A percentile compares a stretch with the other conserved stretches of the same genome.
Evolutionary conservation across 2,888 invertebrate species (phyloP).

Genomic region (Gastracanthus pulcherrimus): DNA sequence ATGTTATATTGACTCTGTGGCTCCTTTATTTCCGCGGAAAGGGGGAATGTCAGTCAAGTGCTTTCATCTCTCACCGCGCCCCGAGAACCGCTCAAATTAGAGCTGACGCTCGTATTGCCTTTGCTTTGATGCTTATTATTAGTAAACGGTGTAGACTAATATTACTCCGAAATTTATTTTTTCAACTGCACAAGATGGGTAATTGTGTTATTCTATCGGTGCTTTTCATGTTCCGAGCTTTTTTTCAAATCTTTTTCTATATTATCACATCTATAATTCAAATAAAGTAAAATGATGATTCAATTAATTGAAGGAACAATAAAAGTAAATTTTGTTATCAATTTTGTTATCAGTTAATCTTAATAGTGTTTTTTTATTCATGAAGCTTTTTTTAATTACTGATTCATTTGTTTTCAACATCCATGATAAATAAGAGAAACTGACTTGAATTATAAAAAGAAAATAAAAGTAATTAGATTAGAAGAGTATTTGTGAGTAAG

Average conservation of each 20-base stretch:
- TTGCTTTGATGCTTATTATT: constrained; percentile 53
- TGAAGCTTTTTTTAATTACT: too few relatives aligned
- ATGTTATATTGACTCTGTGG: too few relatives aligned
- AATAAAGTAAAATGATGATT: too few relatives aligned
- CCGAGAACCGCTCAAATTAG: constrained; percentile 44
- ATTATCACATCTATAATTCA: too few relatives aligned
- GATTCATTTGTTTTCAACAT: too few relatives aligned
- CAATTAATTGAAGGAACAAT: too few relatives aligned
- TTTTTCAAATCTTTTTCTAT: too few relatives aligned
- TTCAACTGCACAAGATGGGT: neutral
- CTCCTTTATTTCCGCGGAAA: constrained; percentile 2
- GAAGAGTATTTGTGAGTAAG: neutral
- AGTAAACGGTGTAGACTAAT: constrained; percentile 44
- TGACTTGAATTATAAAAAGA: too few relatives aligned
- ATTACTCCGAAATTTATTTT: constrained; percentile 6
- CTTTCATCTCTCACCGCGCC: constrained; percentile 33
- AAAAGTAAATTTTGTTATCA: too few relatives aligned
- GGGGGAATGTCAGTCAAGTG: constrained; percentile 5
- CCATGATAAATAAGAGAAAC: too few relatives aligned
- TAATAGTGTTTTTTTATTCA: neutral
- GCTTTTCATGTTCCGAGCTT: neutral
- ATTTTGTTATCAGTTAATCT: too few relatives aligned
- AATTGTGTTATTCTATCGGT: neutral
- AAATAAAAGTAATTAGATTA: too few relatives aligned
- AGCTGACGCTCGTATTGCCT: constrained; percentile 41